Evolutionary conservation across 2,797 vertebrate genomes (phyloP), one percentile per base, ranked within the genome.

Genomic region (Oceanodroma leucorhoa): DNA sequence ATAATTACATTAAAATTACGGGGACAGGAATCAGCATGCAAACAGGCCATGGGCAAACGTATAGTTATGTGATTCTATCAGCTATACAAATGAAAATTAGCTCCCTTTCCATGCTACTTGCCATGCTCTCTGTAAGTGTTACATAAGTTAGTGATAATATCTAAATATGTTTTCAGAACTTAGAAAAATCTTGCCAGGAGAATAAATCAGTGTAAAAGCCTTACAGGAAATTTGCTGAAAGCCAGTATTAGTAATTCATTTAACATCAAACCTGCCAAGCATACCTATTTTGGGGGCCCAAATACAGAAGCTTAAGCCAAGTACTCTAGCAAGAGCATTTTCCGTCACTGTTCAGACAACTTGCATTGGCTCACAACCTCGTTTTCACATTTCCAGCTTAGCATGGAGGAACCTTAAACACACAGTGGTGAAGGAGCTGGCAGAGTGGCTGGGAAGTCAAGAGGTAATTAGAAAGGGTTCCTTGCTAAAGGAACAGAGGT

Each of bases 1-100:
- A 79, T 96, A 95, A 95, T 95, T 95, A 71, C 50, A 89, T 86
- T 91, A 92, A 87, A 92, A 92, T 96, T 95, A 89, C 1, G 4
- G 84, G 78, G 72, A 88, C 91, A 90, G 79, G 93, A 94, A 89
- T 81, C 86, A 87, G 81, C 94, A 95, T 79, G 91, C 94, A 93
- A 95, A 83, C 77, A 93, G 60, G 61, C 87, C 85, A 90, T 23
- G 38, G 87, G 88, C 89, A 96, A 95, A 88, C 78, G 87, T 90
- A 91, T 76, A 94, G 84, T 95, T 95, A 90, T 6, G 29, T 80
- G 90, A 94, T 94, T 95, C 70, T 87, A 80, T 76, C 93, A 93
- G 55, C 89, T 90, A 88, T 72, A 94, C 54, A 90, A 94, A 93
- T 32, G 80, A 91, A 95, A 96, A 94, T 90, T 89, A 93, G 71